Conservation (phyloP, 2,797 vertebrate species). For the Channa striata region DNA sequence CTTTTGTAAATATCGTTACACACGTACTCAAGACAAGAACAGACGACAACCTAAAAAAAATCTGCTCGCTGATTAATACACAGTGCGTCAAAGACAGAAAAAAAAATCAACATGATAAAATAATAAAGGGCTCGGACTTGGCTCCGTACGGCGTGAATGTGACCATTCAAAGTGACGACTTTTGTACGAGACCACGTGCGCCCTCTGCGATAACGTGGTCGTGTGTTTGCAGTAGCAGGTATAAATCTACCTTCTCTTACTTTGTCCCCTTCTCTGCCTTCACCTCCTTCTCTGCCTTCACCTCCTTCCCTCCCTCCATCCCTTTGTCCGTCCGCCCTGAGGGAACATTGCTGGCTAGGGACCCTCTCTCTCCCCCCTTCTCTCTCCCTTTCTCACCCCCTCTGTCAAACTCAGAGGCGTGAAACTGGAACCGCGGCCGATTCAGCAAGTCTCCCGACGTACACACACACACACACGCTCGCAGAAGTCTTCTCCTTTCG, state of each 20-base stretch:
- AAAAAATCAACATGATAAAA: not conserved
- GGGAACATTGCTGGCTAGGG: slow-evolving; percentile 77
- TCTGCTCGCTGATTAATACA: not conserved
- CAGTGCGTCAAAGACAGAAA: not conserved
- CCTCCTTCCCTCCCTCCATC: slow-evolving; percentile 54
- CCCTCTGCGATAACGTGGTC: slow-evolving; percentile 26
- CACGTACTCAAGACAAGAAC: not conserved
- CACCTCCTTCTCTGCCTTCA: slow-evolving; percentile 44
- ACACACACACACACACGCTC: slow-evolving; percentile 41
- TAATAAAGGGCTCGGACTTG: not conserved
- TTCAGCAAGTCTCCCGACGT: slow-evolving; percentile 87
- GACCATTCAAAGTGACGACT: slow-evolving; percentile 8
- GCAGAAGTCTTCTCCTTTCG: slow-evolving; percentile 82
- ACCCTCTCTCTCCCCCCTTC: slow-evolving; percentile 57
- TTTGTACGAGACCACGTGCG: not conserved
- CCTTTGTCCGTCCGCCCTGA: slow-evolving; percentile 61
- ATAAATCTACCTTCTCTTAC: slow-evolving; percentile 29
- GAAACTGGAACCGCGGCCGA: slow-evolving; percentile 88
- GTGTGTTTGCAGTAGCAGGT: slow-evolving; percentile 35
- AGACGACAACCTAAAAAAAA: too few relatives aligned
- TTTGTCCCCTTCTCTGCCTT: slow-evolving; percentile 50
- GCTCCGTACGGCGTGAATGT: not conserved
- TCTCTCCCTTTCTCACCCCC: slow-evolving; percentile 40
- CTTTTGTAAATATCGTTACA: too few relatives aligned
- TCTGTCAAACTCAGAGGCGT: slow-evolving; percentile 81